A percentile compares a stretch with the other conserved stretches of the same genome.
phyloP scores from a whole-genome alignment of 2,888 invertebrate genomes.

The Suillia variegata region DNA sequence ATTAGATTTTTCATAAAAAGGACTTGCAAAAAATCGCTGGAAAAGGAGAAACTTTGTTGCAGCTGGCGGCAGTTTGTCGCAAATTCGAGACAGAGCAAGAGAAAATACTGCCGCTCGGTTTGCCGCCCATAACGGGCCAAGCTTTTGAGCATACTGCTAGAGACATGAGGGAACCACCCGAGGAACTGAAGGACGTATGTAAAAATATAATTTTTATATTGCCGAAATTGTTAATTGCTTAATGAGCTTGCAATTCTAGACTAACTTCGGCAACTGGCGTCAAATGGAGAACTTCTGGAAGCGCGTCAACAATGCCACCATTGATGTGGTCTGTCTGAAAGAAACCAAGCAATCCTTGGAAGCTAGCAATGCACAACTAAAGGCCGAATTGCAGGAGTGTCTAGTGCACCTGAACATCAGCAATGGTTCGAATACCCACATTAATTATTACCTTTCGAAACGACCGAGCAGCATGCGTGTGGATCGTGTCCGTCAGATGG shows the following conservation, averaged over 20 bases:
- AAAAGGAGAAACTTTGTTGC: conserved; percentile 68
- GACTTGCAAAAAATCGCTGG: conserved; percentile 60
- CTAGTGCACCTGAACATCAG: conserved; percentile 66
- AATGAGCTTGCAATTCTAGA: conserved; percentile 59
- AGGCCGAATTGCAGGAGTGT: conserved; percentile 67
- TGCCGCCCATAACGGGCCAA: conserved; percentile 40
- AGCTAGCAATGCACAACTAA: conserved; percentile 70
- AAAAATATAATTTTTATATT: not conserved
- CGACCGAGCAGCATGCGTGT: conserved; percentile 60
- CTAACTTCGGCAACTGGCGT: conserved; percentile 65
- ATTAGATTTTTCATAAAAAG: not conserved
- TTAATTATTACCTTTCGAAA: conserved; percentile 51
- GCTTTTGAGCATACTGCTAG: conserved; percentile 51
- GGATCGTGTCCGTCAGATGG: conserved; percentile 51
- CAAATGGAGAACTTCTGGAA: conserved; percentile 76
- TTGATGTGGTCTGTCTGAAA: conserved; percentile 64
- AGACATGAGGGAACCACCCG: conserved; percentile 45
- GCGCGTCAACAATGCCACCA: conserved; percentile 65
- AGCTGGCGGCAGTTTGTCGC: conserved; percentile 68
- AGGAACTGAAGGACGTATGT: conserved; percentile 33
- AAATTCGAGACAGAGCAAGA: conserved; percentile 71
- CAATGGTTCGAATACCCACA: conserved; percentile 50
- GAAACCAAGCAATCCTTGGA: conserved; percentile 58
- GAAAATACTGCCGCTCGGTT: conserved; percentile 60
- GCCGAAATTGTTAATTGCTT: too few relatives aligned